phyloP scores from a whole-genome alignment of 2,797 vertebrate species.

The Oryzias sinensis region DNA sequence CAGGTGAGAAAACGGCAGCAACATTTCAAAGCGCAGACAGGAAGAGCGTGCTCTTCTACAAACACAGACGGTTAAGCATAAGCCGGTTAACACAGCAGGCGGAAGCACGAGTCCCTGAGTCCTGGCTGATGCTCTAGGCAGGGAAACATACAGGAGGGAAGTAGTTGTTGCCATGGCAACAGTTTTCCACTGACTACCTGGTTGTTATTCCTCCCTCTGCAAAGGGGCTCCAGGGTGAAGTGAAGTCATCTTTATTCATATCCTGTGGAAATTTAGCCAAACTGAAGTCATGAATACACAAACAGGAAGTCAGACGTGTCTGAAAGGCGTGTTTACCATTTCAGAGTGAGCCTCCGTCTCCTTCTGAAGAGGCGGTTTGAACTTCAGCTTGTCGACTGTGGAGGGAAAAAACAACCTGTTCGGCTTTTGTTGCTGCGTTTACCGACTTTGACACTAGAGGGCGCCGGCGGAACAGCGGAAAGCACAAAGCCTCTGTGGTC shows the following conservation, averaged over 20 bases:
- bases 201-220: constrained; percentile 85
- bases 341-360: constrained; percentile 95
- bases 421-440: neutral
- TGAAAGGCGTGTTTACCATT: constrained; percentile 76
- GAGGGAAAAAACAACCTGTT: constrained; percentile 35
- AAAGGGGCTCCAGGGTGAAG: constrained; percentile 91
- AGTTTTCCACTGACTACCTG: constrained; percentile 78
- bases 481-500: constrained; percentile 6
- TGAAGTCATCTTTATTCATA: constrained; percentile 87
- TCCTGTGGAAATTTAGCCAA: constrained; percentile 77
- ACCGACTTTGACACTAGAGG: constrained; percentile 64
- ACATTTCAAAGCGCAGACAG: constrained; percentile 31
- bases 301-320: no score
- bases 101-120: constrained; percentile 2
- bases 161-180: constrained; percentile 50
- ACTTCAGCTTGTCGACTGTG: constrained; percentile 92
- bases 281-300: neutral
- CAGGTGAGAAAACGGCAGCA: constrained; percentile 41
- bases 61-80: constrained; percentile 33
- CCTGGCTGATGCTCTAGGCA: constrained; percentile 16
- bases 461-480: constrained; percentile 42
- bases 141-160: neutral
- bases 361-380: constrained; percentile 90
- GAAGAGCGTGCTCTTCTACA: constrained; percentile 28
- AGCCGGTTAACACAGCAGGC: constrained; percentile 7